Evolutionary conservation across 2,113 vertebrate genomes (phyloP).

Genomic region (Ranitomeya variabilis): DNA sequence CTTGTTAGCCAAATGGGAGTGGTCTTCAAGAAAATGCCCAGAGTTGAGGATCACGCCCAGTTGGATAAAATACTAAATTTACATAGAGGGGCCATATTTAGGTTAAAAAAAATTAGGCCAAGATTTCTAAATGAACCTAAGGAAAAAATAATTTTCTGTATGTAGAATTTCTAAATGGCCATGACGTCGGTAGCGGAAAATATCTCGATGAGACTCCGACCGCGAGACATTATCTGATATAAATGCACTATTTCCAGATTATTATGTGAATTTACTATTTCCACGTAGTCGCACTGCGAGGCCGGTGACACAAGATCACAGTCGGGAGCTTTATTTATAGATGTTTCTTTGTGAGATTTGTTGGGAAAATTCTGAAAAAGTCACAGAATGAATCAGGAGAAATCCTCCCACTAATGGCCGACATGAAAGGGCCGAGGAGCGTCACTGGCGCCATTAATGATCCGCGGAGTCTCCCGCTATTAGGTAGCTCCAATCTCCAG

Average conservation of each 20-base stretch:
- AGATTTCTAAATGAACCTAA: not conserved
- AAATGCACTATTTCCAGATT: not conserved
- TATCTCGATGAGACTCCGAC: not conserved
- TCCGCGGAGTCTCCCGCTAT: not conserved
- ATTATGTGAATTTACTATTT: not conserved
- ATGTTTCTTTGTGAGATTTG: not conserved
- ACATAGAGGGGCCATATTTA: too few relatives aligned
- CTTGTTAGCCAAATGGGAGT: too few relatives aligned
- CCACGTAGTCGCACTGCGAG: not conserved
- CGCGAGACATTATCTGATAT: not conserved
- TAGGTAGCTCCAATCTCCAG: too few relatives aligned
- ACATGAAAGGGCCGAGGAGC: constrained; percentile 7
- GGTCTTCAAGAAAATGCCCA: too few relatives aligned
- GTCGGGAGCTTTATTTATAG: constrained; percentile 5
- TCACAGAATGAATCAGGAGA: constrained; percentile 30
- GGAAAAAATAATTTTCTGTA: not conserved
- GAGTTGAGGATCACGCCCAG: too few relatives aligned
- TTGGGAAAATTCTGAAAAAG: not conserved
- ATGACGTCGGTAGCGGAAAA: not conserved
- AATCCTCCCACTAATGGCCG: not conserved
- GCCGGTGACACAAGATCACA: not conserved
- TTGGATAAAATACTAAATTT: too few relatives aligned
- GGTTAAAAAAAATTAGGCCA: not conserved
- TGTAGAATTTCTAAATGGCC: not conserved
- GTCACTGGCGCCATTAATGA: not conserved